Evolutionary conservation across 2,113 vertebrate genomes (phyloP), one percentile per base, ranked within the genome.

Genomic region (Prochilodus magdalenae): DNA sequence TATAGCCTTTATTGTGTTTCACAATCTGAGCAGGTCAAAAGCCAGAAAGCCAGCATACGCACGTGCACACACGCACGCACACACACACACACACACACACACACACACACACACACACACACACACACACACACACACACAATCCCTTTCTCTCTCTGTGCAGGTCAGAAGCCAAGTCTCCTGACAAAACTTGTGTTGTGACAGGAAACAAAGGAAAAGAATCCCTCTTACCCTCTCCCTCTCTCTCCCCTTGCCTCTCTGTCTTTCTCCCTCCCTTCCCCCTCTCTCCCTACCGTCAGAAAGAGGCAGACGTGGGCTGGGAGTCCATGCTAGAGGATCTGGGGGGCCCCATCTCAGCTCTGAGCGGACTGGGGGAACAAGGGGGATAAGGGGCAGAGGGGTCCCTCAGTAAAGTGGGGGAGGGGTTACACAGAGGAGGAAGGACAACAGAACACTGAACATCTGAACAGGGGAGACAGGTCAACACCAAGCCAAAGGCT

Each of bases 131-230:
- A 65, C 63, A 33, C 27, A 33, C 30, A 24, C 29, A 33, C 16
- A 16, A 30, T 40, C 66, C 22, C 66, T 67, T 33, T 44, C 59
- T 63, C 74, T 24, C 74, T 63, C 57, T 63, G 75, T 47, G 60
- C 40, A 24, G 78, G 78, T 77, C 67, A 70, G 51, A 75, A 77
- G 81, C 57, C 81, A 13, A 59, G 74, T 71, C 81, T 83, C 74
- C 63, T 63, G 66, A 63, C 77, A 66, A 65, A 63, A 47, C 81
- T 76, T 49, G 65, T 83, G 73, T 62, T 62, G 67, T 80, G 78
- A 83, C 81, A 83, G 75, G 81, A 83, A 77, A 82, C 80, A 77
- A 82, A 82, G 66, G 80, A 71, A 76, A 63, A 75, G 60, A 67
- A 40, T 84, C 59, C 60, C 70, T 53, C 53, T 67, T 40, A 20